Evolutionary conservation across 2,888 invertebrate genomes (phyloP).

Genomic region (Aphrophora alni): DNA sequence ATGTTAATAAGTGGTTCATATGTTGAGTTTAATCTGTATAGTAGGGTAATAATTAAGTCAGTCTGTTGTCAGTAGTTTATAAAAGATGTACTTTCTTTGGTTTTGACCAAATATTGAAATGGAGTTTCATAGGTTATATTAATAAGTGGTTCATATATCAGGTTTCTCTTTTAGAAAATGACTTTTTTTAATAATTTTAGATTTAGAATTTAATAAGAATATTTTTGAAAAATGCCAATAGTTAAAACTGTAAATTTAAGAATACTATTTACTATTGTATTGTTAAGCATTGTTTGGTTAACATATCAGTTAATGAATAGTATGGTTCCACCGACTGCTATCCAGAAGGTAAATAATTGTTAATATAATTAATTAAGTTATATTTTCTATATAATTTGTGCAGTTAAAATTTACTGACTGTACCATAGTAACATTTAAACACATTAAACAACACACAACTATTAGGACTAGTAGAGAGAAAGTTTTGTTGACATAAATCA

Average conservation of each 20-base stretch:
- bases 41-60: too few species aligned
- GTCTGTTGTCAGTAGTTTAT: too few species aligned
- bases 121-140: not conserved
- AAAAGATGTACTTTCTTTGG: too few species aligned
- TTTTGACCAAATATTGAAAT: too few species aligned
- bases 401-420: not conserved
- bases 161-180: not conserved
- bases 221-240: not conserved
- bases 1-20: not conserved
- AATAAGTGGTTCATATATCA: not conserved
- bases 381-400: not conserved
- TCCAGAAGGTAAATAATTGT: slow-evolving; percentile 14
- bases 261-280: not conserved
- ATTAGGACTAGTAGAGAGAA: not conserved
- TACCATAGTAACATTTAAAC: not conserved
- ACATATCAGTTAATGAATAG: slow-evolving; percentile 31
- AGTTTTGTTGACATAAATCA: not conserved
- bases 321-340: not conserved
- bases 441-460: not conserved
- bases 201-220: not conserved
- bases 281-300: slow-evolving; percentile 2
- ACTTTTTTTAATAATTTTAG: not conserved
- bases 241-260: not conserved
- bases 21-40: too few species aligned
- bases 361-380: not conserved